phyloP scores from a whole-genome alignment of 2,888 invertebrate species.

The Phengaris arion region DNA sequence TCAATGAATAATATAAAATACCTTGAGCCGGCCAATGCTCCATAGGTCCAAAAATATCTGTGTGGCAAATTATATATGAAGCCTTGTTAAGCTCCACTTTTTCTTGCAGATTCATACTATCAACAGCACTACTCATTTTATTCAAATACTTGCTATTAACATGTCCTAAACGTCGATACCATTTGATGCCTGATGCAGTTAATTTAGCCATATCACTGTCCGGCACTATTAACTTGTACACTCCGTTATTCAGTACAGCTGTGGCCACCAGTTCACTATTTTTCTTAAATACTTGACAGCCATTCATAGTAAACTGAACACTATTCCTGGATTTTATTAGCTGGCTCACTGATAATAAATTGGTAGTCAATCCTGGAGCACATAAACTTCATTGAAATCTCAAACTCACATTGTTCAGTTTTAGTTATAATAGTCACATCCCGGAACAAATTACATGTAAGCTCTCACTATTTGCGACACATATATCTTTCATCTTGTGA shows the following conservation, averaged over 20 bases:
- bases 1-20: constrained; percentile 20
- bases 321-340: constrained; percentile 38
- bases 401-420: constrained; percentile 20
- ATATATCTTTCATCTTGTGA: constrained; percentile 37
- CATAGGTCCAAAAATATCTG: constrained; percentile 19
- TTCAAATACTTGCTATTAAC: constrained; percentile 35
- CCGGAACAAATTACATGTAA: constrained; percentile 38
- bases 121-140: constrained; percentile 35
- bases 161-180: constrained; percentile 36
- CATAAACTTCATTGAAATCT: constrained; percentile 34
- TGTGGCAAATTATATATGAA: constrained; percentile 29
- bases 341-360: constrained; percentile 37
- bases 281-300: too few species aligned
- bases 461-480: constrained; percentile 40
- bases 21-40: constrained; percentile 3
- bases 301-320: constrained; percentile 2
- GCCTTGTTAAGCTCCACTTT: constrained; percentile 29
- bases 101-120: constrained; percentile 31
- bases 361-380: constrained; percentile 37
- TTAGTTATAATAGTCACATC: constrained; percentile 30
- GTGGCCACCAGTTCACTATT: too few species aligned
- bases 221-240: too few species aligned
- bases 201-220: too few species aligned
- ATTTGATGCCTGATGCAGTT: not conserved
- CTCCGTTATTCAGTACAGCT: too few species aligned